Evolutionary conservation across 1,140 invertebrate genomes (phyloP), one percentile per base, ranked within the genome.

Genomic region (Drosophila micromelanica): DNA sequence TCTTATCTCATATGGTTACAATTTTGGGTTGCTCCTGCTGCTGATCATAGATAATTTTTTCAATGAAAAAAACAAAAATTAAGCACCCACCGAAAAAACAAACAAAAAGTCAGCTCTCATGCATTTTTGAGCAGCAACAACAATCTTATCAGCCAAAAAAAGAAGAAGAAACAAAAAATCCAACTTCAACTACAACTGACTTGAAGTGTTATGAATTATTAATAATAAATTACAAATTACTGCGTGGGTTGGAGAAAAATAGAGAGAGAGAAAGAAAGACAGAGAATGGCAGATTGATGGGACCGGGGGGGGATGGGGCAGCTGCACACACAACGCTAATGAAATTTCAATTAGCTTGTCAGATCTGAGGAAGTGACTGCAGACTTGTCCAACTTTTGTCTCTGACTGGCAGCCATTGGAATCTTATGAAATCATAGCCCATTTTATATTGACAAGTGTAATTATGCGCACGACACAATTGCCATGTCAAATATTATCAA

Each of bases 211-310:
- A 64, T 74, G 85, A 89, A 89, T 84, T 89, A 90, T 89, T 89
- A 89, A 89, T 89, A 89, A 89, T 90, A 89, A 90, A 89, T 89
- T 89, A 89, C 84, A 84, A 89, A 89, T 89, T 89, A 80, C 61
- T 67, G 57, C 38, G 62, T 45, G 43, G 23, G 49, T 12, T 11
- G 20, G 6, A n/a, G n/a, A n/a, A n/a, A n/a, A n/a, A 30, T 1
- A 2, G 9, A 30, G 12, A 23, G 11, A 12, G 8, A 48, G 30
- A n/a, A 0, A 35, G 32, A 35, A 3, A 35, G 32, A 35, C 30
- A 32, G 30, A 32, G 3, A 23, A 3, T 3, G 20, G 20, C 20
- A 23, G 20, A 23, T 23, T 23, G 15, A 20, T 8, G 5, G 17
- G 17, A 20, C 13, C 1, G 11, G 15, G 6, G 2, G 11, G 15